A percentile compares a stretch with the other conserved stretches of the same genome.
Conservation (phyloP, 1,140 invertebrate species). For the Octopus bimaculoides region DNA sequence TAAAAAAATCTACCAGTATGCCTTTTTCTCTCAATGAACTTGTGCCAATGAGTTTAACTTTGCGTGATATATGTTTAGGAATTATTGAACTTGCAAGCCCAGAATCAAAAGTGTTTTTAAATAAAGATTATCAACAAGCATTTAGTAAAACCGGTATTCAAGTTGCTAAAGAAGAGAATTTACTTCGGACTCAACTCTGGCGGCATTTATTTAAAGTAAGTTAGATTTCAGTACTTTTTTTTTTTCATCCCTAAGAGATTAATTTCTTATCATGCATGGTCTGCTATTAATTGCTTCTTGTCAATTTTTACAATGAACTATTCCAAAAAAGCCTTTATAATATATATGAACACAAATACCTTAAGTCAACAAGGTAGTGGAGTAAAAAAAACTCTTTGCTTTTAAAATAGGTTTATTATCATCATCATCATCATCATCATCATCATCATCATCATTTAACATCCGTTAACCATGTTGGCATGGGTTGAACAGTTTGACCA, state of each 20-base stretch:
- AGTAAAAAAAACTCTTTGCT: no score
- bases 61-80: constrained; percentile 77
- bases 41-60: constrained; percentile 55
- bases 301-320: no score
- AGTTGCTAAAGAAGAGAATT: neutral
- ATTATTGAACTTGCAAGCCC: constrained; percentile 88
- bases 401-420: no score
- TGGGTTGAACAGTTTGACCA: no score
- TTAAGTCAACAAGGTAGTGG: no score
- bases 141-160: constrained; percentile 22
- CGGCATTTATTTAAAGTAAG: constrained; percentile 2
- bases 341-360: no score
- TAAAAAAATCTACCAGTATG: constrained; percentile 54
- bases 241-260: neutral
- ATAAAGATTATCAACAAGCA: constrained; percentile 52
- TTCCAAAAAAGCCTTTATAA: no score
- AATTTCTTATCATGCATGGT: no score
- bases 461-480: no score
- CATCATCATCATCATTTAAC: no score
- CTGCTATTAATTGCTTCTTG: no score
- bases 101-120: constrained; percentile 66
- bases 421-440: no score
- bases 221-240: neutral
- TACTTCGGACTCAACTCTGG: neutral
- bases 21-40: constrained; percentile 60